Evolutionary conservation across 2,888 invertebrate genomes (phyloP).

Genomic region (Nesidiocoris tenuis): DNA sequence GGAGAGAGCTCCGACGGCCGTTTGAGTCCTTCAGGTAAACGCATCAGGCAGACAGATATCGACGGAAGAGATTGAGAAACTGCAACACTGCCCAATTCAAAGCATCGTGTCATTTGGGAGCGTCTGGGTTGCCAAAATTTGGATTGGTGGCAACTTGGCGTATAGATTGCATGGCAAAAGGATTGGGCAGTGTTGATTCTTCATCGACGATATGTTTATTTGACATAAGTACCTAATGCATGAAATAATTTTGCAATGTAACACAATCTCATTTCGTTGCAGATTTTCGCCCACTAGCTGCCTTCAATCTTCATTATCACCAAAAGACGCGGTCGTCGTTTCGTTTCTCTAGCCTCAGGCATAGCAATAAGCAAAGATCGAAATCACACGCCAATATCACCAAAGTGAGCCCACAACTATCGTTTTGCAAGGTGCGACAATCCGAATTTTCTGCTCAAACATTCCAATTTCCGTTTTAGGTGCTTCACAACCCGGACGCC

Average conservation of each 20-base stretch:
- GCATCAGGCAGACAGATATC: neutral
- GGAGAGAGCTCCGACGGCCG: slow-evolving; percentile 52
- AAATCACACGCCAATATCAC: slow-evolving; percentile 54
- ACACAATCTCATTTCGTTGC: slow-evolving; percentile 40
- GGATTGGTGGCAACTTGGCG: neutral
- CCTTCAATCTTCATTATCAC: slow-evolving; percentile 50
- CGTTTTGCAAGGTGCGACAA: too few relatives aligned
- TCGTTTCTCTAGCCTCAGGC: slow-evolving; percentile 53
- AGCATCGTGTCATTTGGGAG: too few relatives aligned
- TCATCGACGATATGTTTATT: neutral
- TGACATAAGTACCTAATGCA: neutral
- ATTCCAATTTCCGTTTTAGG: slow-evolving; percentile 10
- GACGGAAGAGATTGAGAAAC: neutral
- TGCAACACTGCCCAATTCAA: too few relatives aligned
- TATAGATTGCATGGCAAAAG: too few relatives aligned
- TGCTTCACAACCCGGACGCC: slow-evolving; percentile 44
- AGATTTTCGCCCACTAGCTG: slow-evolving; percentile 50
- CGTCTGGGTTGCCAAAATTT: neutral
- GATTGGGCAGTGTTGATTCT: neutral
- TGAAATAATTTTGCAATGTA: slow-evolving; percentile 1
- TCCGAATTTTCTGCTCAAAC: too few relatives aligned
- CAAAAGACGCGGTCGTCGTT: slow-evolving; percentile 51
- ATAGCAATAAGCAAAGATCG: slow-evolving; percentile 53
- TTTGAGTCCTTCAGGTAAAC: slow-evolving; percentile 50
- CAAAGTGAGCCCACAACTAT: slow-evolving; percentile 50